Conservation (phyloP, 2,888 invertebrate genomes). For the Dasysyrphus albostriatus region DNA sequence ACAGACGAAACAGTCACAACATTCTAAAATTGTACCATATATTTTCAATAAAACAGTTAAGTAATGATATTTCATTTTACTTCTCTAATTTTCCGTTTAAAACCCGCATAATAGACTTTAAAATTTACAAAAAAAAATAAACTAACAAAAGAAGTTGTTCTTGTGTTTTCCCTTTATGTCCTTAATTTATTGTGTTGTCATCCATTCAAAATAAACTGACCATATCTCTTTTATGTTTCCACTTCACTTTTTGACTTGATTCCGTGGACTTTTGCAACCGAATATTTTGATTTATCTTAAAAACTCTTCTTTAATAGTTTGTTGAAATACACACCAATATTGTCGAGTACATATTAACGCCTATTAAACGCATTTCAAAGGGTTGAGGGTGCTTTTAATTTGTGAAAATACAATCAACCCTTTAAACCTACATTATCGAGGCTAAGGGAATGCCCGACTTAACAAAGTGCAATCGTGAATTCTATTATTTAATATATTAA, state of each 20-base stretch:
- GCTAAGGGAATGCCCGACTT: not conserved
- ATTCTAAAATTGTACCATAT: too few relatives aligned
- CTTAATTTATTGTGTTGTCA: not conserved
- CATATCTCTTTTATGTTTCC: constrained; percentile 48
- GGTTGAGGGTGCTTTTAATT: constrained; percentile 41
- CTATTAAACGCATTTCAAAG: constrained; percentile 51
- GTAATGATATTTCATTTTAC: not conserved
- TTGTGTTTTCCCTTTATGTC: not conserved
- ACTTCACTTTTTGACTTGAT: constrained; percentile 54
- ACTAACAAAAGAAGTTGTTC: not conserved
- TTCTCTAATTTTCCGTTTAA: not conserved
- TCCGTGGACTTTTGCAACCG: constrained; percentile 44
- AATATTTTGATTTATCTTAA: constrained; percentile 63
- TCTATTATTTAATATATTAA: not conserved
- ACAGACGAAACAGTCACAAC: too few relatives aligned
- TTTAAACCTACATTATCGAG: not conserved
- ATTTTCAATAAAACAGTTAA: not conserved
- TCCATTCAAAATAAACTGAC: constrained; percentile 32
- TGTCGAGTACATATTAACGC: constrained; percentile 69
- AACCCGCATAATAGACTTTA: not conserved
- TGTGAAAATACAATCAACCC: constrained; percentile 51
- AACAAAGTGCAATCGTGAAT: constrained; percentile 51
- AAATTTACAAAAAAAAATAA: not conserved
- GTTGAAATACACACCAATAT: constrained; percentile 65
- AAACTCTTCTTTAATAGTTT: constrained; percentile 16